A percentile compares a stretch with the other conserved stretches of the same genome.
Evolutionary conservation across 2,113 vertebrate species (phyloP).

Genomic region (Gnathochromis pfefferi): DNA sequence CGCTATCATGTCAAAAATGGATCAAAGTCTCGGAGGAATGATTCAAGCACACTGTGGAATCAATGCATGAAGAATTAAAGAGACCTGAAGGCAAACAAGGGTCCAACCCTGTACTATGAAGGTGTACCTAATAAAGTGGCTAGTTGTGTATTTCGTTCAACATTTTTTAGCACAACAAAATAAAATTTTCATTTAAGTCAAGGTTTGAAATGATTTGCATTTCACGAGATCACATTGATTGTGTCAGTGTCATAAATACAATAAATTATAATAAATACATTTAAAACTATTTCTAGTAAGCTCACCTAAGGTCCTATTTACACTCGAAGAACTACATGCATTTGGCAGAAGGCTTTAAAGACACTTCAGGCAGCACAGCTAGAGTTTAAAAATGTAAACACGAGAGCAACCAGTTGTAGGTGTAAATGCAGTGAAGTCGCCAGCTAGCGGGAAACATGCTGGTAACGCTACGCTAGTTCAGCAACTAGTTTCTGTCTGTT

Average conservation of each 20-base stretch:
- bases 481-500: neutral
- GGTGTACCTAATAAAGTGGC: neutral
- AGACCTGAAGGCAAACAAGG: neutral
- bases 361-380: neutral
- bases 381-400: neutral
- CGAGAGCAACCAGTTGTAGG: neutral
- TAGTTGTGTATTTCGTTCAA: accelerated
- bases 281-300: neutral
- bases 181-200: neutral
- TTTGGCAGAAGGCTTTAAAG: neutral
- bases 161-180: neutral
- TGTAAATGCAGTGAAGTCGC: neutral
- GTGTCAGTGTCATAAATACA: neutral
- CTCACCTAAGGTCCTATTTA: neutral
- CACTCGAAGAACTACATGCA: neutral
- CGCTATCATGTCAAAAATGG: neutral
- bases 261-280: neutral
- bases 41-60: neutral
- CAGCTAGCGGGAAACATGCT: neutral
- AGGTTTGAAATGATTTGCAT: neutral
- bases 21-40: neutral
- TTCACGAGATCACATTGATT: neutral
- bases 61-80: neutral
- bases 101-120: neutral
- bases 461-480: neutral